Base-by-base conservation (phyloP, 2,113 vertebrate genomes). In the Erythrocercus mccallii region DNA sequence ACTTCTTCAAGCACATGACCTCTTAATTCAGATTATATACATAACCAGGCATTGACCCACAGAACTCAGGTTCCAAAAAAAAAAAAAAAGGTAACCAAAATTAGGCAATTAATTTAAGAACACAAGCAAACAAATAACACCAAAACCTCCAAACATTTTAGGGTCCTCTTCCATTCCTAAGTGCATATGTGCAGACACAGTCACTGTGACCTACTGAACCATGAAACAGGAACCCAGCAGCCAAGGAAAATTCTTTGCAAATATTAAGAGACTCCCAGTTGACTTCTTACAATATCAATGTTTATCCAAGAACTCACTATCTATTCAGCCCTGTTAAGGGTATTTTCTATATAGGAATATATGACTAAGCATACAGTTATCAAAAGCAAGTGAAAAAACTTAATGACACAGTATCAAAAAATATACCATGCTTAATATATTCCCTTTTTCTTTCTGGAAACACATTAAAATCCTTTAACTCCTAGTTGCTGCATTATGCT, bases 31-130 rank as follows among this genome's bases (percentile, higher is more conserved):
- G 53, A 25, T 60, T 50, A 60, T 50, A 60, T 3, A 68, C 2
- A 24, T 37, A 45, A 73, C 12, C 35, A 44, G 69, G 40, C 25
- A 48, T 2, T 54, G 17, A 33, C 18, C 45, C 20, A 22, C 18
- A 69, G 37, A 38, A 90, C 18, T 51, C 4, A 2, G 7, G 44
- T n/a, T 86, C 28, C 21, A 11, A 12, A 13, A 47, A 54, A 73
- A 12, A 13, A 47, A 54, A 73, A 38, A 45, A 11, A 12, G 12
- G 47, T 76, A n/a, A 66, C 11, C 25, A 86, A 83, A 72, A 56
- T 0, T 2, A 62, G 54, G 19, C 0, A 0, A 28, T 28, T 4
- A 17, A 51, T 68, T 48, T 33, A 17, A 16, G 35, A 54, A 70
- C 5, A 45, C 6, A 45, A 27, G 10, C 19, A 60, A 57, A 15